phyloP scores from a whole-genome alignment of 2,888 invertebrate genomes.

The Tortricodes alternella region DNA sequence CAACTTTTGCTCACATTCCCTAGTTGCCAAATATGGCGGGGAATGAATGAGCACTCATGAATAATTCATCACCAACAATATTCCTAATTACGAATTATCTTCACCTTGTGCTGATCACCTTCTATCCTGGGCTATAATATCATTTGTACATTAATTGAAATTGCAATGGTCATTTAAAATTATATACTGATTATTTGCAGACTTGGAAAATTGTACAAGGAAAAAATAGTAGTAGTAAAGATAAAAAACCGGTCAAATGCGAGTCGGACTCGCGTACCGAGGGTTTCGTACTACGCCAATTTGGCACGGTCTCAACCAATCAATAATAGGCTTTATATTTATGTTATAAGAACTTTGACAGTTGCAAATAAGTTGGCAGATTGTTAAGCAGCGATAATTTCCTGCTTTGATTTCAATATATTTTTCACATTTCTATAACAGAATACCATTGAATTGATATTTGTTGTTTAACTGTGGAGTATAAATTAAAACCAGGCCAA shows the following conservation, averaged over 20 bases:
- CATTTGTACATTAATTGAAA: neutral
- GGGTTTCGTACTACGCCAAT: no score
- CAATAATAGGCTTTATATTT: no score
- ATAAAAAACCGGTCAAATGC: neutral
- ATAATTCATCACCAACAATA: conserved; percentile 24
- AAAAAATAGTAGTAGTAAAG: neutral
- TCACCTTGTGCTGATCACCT: conserved; percentile 5
- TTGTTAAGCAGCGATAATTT: no score
- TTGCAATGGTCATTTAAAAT: neutral
- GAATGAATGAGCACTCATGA: conserved; percentile 12
- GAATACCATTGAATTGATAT: no score
- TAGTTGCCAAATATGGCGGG: neutral
- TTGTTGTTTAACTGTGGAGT: no score
- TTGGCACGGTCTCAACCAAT: no score
- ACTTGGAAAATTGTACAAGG: neutral
- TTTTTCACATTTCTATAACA: no score
- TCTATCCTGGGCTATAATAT: neutral
- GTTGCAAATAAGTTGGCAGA: no score
- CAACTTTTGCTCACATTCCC: neutral
- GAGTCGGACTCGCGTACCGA: no score
- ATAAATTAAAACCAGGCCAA: no score
- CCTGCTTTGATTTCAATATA: no score
- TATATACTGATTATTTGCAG: neutral
- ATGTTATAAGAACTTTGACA: no score
- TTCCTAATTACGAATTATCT: conserved; percentile 15